Evolutionary conservation across 2,797 vertebrate genomes (phyloP).

Genomic region (Apogon hyalosoma): DNA sequence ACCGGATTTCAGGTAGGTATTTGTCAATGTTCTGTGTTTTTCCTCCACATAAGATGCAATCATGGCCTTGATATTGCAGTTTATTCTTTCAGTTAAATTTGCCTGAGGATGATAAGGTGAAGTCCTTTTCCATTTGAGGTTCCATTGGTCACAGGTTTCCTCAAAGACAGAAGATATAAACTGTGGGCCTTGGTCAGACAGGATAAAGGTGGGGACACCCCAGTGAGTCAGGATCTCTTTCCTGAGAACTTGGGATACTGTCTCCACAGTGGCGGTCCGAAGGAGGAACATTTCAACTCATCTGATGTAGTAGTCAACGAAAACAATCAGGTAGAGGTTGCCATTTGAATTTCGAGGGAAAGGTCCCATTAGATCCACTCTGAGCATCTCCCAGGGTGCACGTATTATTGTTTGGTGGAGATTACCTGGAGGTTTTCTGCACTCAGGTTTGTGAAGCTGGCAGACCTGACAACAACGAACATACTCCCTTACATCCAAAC

Average conservation of each 20-base stretch:
- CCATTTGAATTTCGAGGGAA: background rate
- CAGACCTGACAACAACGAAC: background rate
- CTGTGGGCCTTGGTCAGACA: background rate
- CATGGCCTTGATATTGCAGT: too few relatives aligned
- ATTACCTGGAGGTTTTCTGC: conserved; percentile 8
- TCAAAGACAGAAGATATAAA: background rate
- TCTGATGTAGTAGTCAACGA: conserved; percentile 3
- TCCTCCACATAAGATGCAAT: too few relatives aligned
- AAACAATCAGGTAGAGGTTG: conserved; percentile 11
- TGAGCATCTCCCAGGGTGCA: background rate
- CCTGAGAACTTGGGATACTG: background rate
- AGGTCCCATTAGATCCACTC: conserved; percentile 1
- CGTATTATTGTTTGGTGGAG: background rate
- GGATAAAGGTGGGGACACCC: background rate
- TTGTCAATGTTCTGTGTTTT: too few relatives aligned
- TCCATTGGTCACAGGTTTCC: background rate
- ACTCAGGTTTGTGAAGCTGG: background rate
- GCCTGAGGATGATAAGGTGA: background rate
- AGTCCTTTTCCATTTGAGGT: too few relatives aligned
- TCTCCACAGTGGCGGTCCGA: background rate
- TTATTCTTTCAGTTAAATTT: background rate
- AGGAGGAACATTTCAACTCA: conserved; percentile 12
- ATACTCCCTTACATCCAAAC: background rate
- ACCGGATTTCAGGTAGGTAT: background rate
- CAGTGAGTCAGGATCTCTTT: background rate